Conservation (phyloP, 2,113 vertebrate species). For the Falcunculus frontatus region DNA sequence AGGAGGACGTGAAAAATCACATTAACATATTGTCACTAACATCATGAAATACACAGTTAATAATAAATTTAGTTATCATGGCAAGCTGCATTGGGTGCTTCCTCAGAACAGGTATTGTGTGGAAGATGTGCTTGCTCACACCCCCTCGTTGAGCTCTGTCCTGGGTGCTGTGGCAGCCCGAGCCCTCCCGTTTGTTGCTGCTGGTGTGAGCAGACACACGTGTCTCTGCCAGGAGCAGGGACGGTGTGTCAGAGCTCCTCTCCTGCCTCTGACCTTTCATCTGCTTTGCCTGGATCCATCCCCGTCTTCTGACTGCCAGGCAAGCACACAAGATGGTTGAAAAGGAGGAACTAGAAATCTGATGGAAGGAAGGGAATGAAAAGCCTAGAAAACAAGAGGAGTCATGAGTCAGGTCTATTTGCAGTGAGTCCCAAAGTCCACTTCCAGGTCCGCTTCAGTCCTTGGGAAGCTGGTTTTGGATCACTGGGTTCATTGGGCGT, state of each 20-base stretch:
- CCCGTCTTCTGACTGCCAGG: neutral
- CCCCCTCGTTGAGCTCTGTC: neutral
- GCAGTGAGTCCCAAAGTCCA: neutral
- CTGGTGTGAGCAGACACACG: neutral
- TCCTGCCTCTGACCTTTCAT: neutral
- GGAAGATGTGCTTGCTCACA: constrained; percentile 48
- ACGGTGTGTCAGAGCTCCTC: neutral
- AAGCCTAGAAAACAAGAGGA: neutral
- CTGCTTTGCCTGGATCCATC: neutral
- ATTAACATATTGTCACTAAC: constrained; percentile 99
- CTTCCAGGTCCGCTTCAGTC: rapidly evolving
- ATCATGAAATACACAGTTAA: constrained; percentile 99
- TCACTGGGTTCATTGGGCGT: neutral
- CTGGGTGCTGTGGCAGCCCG: neutral
- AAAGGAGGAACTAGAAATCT: neutral
- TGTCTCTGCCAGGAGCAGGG: neutral
- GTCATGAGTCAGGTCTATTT: neutral
- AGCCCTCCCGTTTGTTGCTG: neutral
- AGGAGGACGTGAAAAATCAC: constrained; percentile 92
- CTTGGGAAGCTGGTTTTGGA: neutral
- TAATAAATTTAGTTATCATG: constrained; percentile 95
- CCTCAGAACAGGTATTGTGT: constrained; percentile 76
- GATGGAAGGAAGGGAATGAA: neutral
- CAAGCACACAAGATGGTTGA: neutral
- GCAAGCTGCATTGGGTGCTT: constrained; percentile 82